Percentiles rank a stretch among this genome's conserved stretches.
These are phyloP conservation scores for Seriola rivoliana DNA, from an alignment of 2,113 vertebrate species.

Conservation along the genomic window DNA sequence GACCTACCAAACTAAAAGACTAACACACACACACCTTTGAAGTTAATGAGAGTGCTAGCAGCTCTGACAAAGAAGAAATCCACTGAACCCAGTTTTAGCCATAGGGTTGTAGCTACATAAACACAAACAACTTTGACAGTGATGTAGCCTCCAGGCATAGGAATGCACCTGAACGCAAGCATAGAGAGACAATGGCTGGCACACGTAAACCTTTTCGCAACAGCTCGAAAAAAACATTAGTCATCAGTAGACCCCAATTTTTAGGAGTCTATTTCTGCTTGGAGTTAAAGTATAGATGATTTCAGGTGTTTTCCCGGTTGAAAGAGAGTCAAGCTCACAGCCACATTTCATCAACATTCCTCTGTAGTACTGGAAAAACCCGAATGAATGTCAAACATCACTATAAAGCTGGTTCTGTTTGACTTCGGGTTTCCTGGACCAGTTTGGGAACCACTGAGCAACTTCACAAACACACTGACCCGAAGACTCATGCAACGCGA, in stretches of 20 bases:
- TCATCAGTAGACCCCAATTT: background rate
- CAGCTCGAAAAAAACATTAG: background rate
- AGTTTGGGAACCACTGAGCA: background rate
- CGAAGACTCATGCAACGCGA: background rate
- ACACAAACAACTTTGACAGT: background rate
- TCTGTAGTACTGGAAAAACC: background rate
- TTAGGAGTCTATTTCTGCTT: background rate
- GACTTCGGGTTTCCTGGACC: background rate
- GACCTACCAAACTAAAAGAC: conserved; percentile 40
- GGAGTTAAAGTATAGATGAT: background rate
- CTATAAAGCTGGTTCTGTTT: fast-evolving
- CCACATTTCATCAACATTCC: background rate
- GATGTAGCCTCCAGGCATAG: background rate
- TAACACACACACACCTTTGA: background rate
- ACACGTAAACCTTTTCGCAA: background rate
- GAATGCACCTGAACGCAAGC: background rate
- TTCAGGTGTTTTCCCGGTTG: background rate
- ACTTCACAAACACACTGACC: conserved; percentile 26
- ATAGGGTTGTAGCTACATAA: background rate
- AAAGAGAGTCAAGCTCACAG: background rate
- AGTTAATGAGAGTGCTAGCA: background rate
- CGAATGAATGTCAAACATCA: background rate
- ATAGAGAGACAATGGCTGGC: background rate
- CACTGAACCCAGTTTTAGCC: background rate
- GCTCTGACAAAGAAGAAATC: background rate